These are phyloP conservation scores for Dolichotis patagonum DNA, from an alignment of 2,113 vertebrate genomes.

Conservation along the genomic window DNA sequence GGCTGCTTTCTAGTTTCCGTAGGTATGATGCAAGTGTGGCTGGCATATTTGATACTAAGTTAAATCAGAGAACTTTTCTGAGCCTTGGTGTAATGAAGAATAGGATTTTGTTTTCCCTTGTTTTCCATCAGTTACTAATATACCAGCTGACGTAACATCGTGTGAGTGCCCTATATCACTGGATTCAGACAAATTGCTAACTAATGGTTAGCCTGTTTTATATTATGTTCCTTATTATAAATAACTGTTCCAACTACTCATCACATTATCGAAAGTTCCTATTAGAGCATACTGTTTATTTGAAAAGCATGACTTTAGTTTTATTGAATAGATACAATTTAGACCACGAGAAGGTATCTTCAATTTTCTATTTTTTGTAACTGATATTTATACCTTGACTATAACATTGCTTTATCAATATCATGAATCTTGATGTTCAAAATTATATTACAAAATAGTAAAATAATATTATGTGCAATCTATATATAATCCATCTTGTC, in stretches of 20 bases:
- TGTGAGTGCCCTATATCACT: neutral
- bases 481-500: neutral
- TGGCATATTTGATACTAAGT: neutral
- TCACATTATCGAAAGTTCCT: neutral
- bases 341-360: neutral
- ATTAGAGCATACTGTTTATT: neutral
- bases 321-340: neutral
- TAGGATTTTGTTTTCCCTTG: neutral
- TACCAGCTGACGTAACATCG: too few species aligned
- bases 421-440: neutral
- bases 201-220: too few species aligned
- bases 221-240: neutral
- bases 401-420: neutral
- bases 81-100: neutral
- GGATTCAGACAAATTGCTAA: neutral
- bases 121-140: neutral
- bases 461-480: neutral
- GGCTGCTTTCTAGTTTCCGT: neutral
- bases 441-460: neutral
- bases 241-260: neutral
- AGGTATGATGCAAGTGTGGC: neutral
- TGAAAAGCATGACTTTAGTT: neutral
- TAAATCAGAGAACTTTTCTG: accelerated
- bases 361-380: neutral
- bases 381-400: neutral